Conservation (phyloP, 53 echinoderm and acorn worm species). For the Antedon mediterranea region DNA sequence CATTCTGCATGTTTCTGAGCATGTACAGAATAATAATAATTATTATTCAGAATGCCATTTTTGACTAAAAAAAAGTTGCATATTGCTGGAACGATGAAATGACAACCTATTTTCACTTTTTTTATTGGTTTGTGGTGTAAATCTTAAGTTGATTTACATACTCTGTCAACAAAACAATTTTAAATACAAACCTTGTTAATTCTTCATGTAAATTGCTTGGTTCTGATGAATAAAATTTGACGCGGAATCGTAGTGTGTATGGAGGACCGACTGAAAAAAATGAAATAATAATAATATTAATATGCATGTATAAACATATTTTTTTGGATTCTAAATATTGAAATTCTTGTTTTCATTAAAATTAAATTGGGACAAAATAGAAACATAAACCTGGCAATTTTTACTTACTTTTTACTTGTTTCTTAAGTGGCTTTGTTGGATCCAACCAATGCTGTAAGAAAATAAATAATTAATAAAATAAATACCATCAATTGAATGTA, state of each 20-base stretch:
- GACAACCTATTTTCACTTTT: no score
- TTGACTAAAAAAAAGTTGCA: no score
- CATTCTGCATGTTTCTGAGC: no score
- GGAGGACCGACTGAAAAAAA: slow-evolving; percentile 50
- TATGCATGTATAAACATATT: no score
- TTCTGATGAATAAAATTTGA: slow-evolving; percentile 98
- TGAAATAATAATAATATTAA: neutral
- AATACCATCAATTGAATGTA: no score
- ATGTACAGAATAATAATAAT: no score
- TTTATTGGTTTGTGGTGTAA: no score
- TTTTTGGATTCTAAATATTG: no score
- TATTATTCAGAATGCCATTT: no score
- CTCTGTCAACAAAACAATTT: neutral
- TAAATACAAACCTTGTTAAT: slow-evolving; percentile 96
- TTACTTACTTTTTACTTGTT: slow-evolving; percentile 80
- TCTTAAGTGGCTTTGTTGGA: slow-evolving; percentile 77
- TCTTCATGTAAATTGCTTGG: slow-evolving; percentile 94
- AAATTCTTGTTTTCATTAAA: no score
- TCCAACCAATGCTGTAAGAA: slow-evolving; percentile 75
- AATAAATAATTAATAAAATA: neutral
- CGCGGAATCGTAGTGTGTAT: slow-evolving; percentile 61
- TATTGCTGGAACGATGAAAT: no score
- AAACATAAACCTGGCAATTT: neutral
- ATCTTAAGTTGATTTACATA: no score
- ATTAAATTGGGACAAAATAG: neutral